Evolutionary conservation across 2,888 invertebrate genomes (phyloP).

Genomic region (Acronicta psi): DNA sequence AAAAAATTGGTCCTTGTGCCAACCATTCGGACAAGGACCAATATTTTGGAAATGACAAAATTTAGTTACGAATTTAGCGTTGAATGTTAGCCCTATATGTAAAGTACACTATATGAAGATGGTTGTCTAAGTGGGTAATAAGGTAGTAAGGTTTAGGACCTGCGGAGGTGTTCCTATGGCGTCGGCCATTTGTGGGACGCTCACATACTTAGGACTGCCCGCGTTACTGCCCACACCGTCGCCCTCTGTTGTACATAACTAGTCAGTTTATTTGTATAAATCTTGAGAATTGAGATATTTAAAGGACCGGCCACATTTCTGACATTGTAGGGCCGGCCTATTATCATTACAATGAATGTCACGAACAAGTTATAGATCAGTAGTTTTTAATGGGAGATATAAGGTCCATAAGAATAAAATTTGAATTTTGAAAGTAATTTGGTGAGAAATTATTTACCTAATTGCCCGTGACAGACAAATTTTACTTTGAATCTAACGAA

Average conservation of each 20-base stretch:
- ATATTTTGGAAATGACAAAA: no score
- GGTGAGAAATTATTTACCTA: neutral
- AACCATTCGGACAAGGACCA: no score
- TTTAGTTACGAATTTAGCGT: no score
- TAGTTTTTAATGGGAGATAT: no score
- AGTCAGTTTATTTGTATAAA: slow-evolving; percentile 27
- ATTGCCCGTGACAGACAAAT: neutral
- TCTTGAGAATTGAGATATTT: slow-evolving; percentile 1
- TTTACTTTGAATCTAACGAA: neutral
- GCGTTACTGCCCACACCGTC: slow-evolving; percentile 77
- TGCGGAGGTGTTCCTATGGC: slow-evolving; percentile 75
- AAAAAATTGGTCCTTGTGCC: no score
- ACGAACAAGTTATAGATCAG: neutral
- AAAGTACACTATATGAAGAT: neutral
- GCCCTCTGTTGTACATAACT: slow-evolving; percentile 71
- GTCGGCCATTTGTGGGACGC: slow-evolving; percentile 76
- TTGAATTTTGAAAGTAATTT: neutral
- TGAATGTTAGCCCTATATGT: neutral
- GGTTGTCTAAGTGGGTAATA: slow-evolving; percentile 4
- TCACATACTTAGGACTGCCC: slow-evolving; percentile 82
- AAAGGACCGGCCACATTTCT: neutral
- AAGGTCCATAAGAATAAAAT: no score
- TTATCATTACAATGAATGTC: slow-evolving; percentile 15
- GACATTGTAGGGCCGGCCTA: neutral
- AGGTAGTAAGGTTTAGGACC: slow-evolving; percentile 55